Evolutionary conservation across 2,888 invertebrate genomes (phyloP).

Genomic region (Tanaodytes sp.): DNA sequence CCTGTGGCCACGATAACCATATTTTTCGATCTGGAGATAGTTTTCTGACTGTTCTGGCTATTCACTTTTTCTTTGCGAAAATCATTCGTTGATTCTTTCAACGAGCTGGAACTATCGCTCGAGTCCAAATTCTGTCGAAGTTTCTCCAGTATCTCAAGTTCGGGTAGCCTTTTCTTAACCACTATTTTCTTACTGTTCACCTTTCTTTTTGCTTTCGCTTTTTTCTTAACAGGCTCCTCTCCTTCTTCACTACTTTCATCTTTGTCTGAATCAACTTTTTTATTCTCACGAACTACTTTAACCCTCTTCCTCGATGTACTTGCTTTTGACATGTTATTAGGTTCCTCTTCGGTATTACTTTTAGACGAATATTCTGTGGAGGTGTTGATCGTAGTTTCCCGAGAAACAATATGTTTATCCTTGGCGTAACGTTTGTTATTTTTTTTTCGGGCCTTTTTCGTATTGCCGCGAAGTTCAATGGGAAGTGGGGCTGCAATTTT

Average conservation of each 20-base stretch:
- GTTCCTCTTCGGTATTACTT: background rate
- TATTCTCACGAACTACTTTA: background rate
- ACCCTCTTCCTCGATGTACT: background rate
- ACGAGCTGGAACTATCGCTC: conserved; percentile 7
- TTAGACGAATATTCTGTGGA: background rate
- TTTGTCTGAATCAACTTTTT: background rate
- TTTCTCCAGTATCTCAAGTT: conserved; percentile 54
- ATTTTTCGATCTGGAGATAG: conserved; percentile 49
- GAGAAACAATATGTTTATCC: conserved; percentile 16
- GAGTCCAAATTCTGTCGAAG: conserved; percentile 40
- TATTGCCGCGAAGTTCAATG: background rate
- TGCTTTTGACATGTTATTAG: background rate
- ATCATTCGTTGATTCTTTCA: conserved; percentile 60
- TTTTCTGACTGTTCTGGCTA: conserved; percentile 24
- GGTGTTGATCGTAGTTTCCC: conserved; percentile 20
- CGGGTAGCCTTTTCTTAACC: conserved; percentile 59
- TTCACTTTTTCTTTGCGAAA: conserved; percentile 58
- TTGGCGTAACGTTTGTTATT: background rate
- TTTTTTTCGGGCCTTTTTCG: background rate
- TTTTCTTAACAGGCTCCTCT: background rate
- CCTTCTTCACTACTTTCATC: background rate
- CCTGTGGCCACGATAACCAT: conserved; percentile 67
- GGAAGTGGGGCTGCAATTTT: background rate
- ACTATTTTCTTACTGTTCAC: conserved; percentile 67
- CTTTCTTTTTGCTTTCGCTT: conserved; percentile 43